These are phyloP conservation scores for Neotoxoptera formosana DNA, from an alignment of 1,140 invertebrate genomes.

Conservation along the genomic window DNA sequence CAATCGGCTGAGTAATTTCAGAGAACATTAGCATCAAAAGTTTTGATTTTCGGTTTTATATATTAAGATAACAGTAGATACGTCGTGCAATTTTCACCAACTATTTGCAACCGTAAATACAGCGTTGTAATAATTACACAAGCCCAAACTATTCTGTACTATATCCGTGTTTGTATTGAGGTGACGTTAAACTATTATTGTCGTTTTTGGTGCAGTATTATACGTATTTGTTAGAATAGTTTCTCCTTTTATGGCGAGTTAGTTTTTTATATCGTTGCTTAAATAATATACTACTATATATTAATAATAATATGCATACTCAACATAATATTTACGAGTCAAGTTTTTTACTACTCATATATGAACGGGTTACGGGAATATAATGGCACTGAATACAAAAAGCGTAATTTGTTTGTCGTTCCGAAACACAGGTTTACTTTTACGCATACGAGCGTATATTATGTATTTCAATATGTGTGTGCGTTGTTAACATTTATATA, in stretches of 20 bases:
- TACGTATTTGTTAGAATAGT: neutral
- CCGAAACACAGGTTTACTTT: neutral
- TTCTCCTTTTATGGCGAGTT: neutral
- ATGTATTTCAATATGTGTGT: too few species aligned
- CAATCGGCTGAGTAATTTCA: too few species aligned
- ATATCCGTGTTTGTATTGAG: neutral
- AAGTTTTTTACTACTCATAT: neutral
- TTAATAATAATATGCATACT: neutral
- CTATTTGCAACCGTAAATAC: too few species aligned
- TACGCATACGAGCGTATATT: neutral
- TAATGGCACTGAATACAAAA: neutral
- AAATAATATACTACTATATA: neutral
- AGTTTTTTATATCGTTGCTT: neutral
- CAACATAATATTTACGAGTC: conserved; percentile 27
- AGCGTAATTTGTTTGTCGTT: neutral
- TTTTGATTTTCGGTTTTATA: too few species aligned
- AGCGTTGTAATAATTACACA: neutral
- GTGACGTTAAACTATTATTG: neutral
- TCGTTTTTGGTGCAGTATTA: neutral
- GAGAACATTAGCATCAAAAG: too few species aligned
- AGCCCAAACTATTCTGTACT: neutral
- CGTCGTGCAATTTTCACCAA: too few species aligned
- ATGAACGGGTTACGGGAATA: too few species aligned
- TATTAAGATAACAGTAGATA: too few species aligned
- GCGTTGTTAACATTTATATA: too few species aligned